phyloP scores from a whole-genome alignment of 2,113 vertebrate genomes.

The Brachypteracias leptosomus region DNA sequence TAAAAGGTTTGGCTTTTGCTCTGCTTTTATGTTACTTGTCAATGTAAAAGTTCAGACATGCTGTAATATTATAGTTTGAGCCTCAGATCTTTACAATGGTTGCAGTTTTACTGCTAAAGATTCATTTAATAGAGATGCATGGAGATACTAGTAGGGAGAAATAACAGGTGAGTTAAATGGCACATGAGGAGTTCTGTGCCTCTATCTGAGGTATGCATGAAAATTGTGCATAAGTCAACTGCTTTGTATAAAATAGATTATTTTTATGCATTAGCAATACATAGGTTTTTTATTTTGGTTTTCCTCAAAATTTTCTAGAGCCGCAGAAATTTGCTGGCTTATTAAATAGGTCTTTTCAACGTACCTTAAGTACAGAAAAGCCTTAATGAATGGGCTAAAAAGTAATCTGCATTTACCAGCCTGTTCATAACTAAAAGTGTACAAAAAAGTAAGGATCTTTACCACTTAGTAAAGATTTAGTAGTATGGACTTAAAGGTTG shows the following conservation, averaged over 20 bases:
- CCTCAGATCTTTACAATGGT: not conserved
- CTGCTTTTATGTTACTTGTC: not conserved
- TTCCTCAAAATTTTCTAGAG: not conserved
- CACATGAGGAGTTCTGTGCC: not conserved
- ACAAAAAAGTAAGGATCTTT: not conserved
- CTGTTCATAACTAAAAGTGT: rapidly evolving
- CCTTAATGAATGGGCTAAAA: not conserved
- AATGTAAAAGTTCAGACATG: not conserved
- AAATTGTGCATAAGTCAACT: not conserved
- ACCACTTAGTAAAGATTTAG: not conserved
- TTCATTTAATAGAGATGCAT: not conserved
- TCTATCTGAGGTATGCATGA: not conserved
- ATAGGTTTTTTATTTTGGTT: not conserved
- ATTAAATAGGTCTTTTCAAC: not conserved
- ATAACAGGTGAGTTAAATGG: not conserved
- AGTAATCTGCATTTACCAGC: not conserved
- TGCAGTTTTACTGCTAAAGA: not conserved
- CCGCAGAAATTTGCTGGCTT: not conserved
- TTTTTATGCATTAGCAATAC: not conserved
- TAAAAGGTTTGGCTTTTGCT: not conserved
- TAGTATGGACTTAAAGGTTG: not conserved
- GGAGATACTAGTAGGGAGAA: not conserved
- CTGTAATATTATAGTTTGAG: not conserved
- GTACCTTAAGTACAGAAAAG: not conserved
- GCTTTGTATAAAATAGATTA: not conserved